Base-by-base conservation (phyloP, 2,888 invertebrate species). In the Heterodera filipjevi region DNA sequence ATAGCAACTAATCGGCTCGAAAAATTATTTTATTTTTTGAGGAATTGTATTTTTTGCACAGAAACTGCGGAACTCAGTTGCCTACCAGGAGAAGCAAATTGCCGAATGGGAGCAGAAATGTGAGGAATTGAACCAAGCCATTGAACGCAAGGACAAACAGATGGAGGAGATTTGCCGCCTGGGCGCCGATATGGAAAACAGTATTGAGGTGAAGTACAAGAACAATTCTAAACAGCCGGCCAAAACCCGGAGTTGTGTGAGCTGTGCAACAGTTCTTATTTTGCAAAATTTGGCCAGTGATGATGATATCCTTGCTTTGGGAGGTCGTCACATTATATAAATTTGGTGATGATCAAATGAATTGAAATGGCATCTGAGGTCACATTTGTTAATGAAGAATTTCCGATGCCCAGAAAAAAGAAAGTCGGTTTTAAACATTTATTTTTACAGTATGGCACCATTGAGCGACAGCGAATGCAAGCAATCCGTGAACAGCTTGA, bases 71-170 rank as follows among this genome's bases (percentile, higher is more conserved):
- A 79, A 79, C 64, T 79, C 66, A 30, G 49, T 70, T 14, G 66
- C 79, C 35, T 79, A 79, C 59, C 79, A 79, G 12, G 79, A 79
- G 49, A 79, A 79, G 53, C 79, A 79, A 14, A 49, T 79, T 64
- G 76, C 79, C 3, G 79, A 79, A 27, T 64, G 77, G 39, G 79
- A 79, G 35, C 30, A 70, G 35, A 66, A 79, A 16, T 77, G 64
- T 59, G 71, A 79, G 66, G 79, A 79, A 14, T 22, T 79, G 22
- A 53, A 30, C 35, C 49, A 73, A n/a, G 44, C 78, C 19, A 33
- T 79, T 30, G 77, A 77, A 46, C 35, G 35, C 14, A 79, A 79
- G 27, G 79, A 79, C n/a, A 79, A 79, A 3, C 77, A 79, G 35
- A 32, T 79, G 72, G 70, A 77, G 35, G 30, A 71, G 10, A 35